Evolutionary conservation across 2,113 vertebrate species (phyloP), one percentile per base, ranked within the genome.

Genomic region (Trichechus manatus): DNA sequence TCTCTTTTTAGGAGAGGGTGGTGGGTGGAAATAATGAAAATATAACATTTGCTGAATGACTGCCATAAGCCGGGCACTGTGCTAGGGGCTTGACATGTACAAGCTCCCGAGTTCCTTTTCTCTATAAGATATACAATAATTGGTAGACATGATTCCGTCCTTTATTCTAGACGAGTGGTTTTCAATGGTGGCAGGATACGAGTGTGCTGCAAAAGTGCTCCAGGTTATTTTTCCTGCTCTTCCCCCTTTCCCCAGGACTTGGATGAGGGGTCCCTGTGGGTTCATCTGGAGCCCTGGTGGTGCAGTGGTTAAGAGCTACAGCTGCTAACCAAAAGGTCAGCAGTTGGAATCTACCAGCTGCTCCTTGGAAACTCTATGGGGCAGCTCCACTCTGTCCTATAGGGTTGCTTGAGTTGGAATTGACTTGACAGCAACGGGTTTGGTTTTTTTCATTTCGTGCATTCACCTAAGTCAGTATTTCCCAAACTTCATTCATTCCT

Each of bases 401-500:
- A 17, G 53, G 53, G 11, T 17, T 4, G 9, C 13, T 9, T 56
- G 14, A 56, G 53, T 56, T 4, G 15, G 13, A 56, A 56, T 17
- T 56, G 53, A 56, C 53, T 56, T 56, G 53, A 56, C 13, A 11
- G 53, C 15, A 56, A 56, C 13, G 10, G 53, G 53, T 56, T 56
- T 56, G 53, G 53, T 56, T 56, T 47, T 7, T 47, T 47, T 47
- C 7, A 10, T 47, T 47, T 47, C 39, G 31, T 59, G 47, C 47
- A 13, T 95, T 87, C 44, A 44, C 33, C 72, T 22, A 93, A 59
- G 56, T 39, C 2, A 75, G 39, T 23, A 82, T 63, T 92, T 92
- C 50, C 47, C 81, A 86, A 50, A 87, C n/a, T 91, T 91, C 29
- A 72, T n/a, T 92, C 5, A 39, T 66, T 82, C 53, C 63, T 93